phyloP scores from a whole-genome alignment of 2,113 vertebrate species.

The Rynchops niger region DNA sequence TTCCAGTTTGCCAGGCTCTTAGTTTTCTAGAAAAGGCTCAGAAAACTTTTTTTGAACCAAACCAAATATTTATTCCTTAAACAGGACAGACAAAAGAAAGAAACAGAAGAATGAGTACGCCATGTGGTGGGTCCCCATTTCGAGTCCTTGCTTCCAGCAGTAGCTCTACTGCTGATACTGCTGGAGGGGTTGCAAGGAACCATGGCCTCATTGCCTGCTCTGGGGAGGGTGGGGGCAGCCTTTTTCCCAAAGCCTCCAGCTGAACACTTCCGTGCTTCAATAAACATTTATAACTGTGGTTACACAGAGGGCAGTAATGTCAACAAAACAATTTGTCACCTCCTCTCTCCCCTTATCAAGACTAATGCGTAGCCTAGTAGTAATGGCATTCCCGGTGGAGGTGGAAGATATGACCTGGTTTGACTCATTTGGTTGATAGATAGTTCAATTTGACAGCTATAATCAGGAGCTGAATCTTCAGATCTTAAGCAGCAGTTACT shows the following conservation, averaged over 20 bases:
- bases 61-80: background rate
- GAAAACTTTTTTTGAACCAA: background rate
- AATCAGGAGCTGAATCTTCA: background rate
- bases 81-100: background rate
- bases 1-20: background rate
- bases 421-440: background rate
- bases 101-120: background rate
- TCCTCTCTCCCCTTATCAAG: background rate
- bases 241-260: background rate
- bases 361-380: background rate
- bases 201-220: background rate
- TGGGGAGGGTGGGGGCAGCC: accelerated
- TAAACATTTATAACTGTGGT: background rate
- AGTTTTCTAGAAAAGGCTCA: background rate
- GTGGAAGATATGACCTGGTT: background rate
- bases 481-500: background rate
- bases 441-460: background rate
- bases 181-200: background rate
- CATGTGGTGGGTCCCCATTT: background rate
- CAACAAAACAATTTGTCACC: background rate
- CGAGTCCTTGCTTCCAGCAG: accelerated
- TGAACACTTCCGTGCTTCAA: background rate
- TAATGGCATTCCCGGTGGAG: background rate
- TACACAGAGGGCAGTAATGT: background rate
- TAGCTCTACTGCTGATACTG: background rate